These are phyloP conservation scores for Plusia festucae DNA, from an alignment of 2,888 invertebrate species.

Conservation along the genomic window DNA sequence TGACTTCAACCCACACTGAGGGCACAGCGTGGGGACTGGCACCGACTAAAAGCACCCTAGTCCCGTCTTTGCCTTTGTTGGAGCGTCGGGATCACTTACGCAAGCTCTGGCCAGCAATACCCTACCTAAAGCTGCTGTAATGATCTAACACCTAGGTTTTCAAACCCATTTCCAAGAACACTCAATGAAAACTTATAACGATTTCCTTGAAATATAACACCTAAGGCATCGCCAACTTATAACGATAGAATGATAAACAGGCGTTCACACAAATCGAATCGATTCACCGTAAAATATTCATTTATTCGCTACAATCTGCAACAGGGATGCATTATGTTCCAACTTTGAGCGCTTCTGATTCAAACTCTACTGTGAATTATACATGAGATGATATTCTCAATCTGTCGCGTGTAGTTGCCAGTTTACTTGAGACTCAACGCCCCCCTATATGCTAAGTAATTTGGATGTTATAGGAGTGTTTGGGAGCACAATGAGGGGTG, in stretches of 20 bases:
- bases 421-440: slow-evolving; percentile 60
- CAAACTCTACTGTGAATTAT: slow-evolving; percentile 81
- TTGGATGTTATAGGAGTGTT: neutral
- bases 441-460: slow-evolving; percentile 6
- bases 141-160: slow-evolving; percentile 23
- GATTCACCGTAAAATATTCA: slow-evolving; percentile 69
- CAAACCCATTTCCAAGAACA: slow-evolving; percentile 10
- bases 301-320: slow-evolving; percentile 74
- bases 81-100: too few relatives aligned
- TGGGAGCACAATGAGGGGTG: slow-evolving; percentile 44
- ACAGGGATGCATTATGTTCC: slow-evolving; percentile 74
- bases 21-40: too few relatives aligned
- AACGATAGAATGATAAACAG: slow-evolving; percentile 21
- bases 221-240: slow-evolving; percentile 8
- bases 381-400: slow-evolving; percentile 85
- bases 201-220: slow-evolving; percentile 31
- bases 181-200: slow-evolving; percentile 19
- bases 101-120: too few relatives aligned
- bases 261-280: slow-evolving; percentile 43
- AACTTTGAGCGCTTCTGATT: slow-evolving; percentile 72
- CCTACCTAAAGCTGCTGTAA: neutral
- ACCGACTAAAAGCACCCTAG: too few relatives aligned
- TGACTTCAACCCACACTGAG: too few relatives aligned
- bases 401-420: slow-evolving; percentile 75
- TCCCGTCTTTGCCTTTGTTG: too few relatives aligned